A percentile compares a stretch with the other conserved stretches of the same genome.
phyloP scores from a whole-genome alignment of 2,888 invertebrate genomes.

The Clusia tigrina region DNA sequence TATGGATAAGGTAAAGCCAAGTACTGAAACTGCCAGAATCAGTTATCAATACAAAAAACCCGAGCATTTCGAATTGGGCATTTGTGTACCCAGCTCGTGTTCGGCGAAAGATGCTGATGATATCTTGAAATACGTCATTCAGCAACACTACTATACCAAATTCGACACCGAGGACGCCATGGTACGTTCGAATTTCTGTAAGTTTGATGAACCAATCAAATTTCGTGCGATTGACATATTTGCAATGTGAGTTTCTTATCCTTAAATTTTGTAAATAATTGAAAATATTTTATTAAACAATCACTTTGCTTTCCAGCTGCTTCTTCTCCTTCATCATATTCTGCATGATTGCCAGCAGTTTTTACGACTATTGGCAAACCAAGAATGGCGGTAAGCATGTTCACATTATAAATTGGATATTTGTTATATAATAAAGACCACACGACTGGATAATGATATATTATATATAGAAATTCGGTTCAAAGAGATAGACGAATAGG shows the following conservation, averaged over 20 bases:
- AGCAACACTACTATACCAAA: slow-evolving; percentile 34
- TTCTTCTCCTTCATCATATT: slow-evolving; percentile 54
- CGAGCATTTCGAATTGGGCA: slow-evolving; percentile 53
- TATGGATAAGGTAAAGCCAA: slow-evolving; percentile 43
- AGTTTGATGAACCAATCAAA: slow-evolving; percentile 48
- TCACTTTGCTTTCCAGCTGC: slow-evolving; percentile 40
- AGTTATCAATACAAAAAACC: slow-evolving; percentile 53
- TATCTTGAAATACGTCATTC: slow-evolving; percentile 47
- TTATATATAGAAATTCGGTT: no score
- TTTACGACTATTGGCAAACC: slow-evolving; percentile 56
- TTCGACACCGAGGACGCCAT: slow-evolving; percentile 33
- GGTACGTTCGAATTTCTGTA: slow-evolving; percentile 50
- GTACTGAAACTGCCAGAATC: slow-evolving; percentile 41
- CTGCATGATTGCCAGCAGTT: slow-evolving; percentile 53
- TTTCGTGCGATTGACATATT: slow-evolving; percentile 56
- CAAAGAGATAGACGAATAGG: no score
- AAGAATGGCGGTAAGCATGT: slow-evolving; percentile 53
- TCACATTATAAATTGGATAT: no score
- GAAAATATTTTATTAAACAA: neutral
- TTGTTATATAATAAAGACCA: no score
- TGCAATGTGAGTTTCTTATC: slow-evolving; percentile 58
- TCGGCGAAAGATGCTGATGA: slow-evolving; percentile 45
- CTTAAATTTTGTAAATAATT: neutral
- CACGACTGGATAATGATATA: no score
- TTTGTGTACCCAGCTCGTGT: slow-evolving; percentile 61